Evolutionary conservation across 64 coral and sea anemone species (phyloP), one percentile per base, ranked within the genome.

Genomic region (Pocillopora damicornis): DNA sequence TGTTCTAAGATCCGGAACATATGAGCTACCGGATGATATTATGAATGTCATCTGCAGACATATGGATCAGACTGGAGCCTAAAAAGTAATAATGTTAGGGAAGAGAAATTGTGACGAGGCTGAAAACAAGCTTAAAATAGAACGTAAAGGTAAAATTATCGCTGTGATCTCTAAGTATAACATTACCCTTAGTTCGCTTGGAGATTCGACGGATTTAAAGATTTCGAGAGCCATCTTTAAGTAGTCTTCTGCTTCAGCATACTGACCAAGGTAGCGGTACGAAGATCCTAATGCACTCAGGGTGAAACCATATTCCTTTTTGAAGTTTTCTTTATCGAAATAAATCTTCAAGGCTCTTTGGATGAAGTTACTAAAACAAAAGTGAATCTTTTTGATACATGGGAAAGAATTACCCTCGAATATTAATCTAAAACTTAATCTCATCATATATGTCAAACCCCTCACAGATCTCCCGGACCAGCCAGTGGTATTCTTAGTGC

Each of bases 151-250:
- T 67, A 67, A 67, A n/a, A n/a, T n/a, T n/a, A n/a, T n/a, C n/a
- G n/a, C n/a, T n/a, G 5, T 67, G 4, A 67, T 16, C 18, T 0
- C 16, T 12, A 3, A 16, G 64, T 20, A 18, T 16, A 18, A 18
- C 6, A 67, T 78, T 60, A 78, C 76, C 76, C 76, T 78, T n/a
- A 78, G 76, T 25, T 78, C 59, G 76, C 76, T 78, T 59, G 76
- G 76, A 10, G 76, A 78, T 10, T 78, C 51, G 9, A 78, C 76
- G 9, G 76, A 59, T 23, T 56, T 59, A 56, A 59, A 58, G 56
- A 59, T 78, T 56, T 59, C 9, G 5, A 78, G 76, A 59, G 76
- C 76, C 20, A 23, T 25, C n/a, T 78, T 78, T 59, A 78, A 13
- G 37, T 51, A 51, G 37, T 77, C 4, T 57, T 77, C 75, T 18